phyloP scores from a whole-genome alignment of 2,797 vertebrate species.

The Chlorospingus semifuscus region DNA sequence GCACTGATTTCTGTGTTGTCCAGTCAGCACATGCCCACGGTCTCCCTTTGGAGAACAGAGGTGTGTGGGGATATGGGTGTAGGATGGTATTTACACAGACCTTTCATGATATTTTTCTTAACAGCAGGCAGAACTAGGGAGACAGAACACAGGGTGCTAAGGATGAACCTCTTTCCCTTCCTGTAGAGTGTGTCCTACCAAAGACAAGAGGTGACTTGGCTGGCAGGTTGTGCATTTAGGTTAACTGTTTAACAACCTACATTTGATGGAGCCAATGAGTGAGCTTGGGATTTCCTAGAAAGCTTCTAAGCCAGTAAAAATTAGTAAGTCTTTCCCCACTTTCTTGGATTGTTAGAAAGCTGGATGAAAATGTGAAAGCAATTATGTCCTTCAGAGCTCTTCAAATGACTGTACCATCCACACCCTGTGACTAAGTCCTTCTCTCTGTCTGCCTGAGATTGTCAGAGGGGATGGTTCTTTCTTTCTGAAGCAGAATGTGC shows the following conservation, averaged over 20 bases:
- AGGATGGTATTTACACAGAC: not conserved
- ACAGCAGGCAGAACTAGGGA: not conserved
- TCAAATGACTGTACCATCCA: not conserved
- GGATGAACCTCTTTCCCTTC: not conserved
- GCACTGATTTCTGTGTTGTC: not conserved
- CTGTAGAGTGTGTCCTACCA: not conserved
- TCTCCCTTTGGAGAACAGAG: not conserved
- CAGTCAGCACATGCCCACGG: not conserved
- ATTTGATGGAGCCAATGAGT: not conserved
- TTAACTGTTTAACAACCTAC: not conserved
- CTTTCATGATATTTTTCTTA: not conserved
- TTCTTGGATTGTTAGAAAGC: not conserved
- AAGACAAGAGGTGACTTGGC: not conserved
- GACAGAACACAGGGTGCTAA: not conserved
- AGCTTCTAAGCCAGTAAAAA: not conserved
- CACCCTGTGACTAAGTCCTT: not conserved
- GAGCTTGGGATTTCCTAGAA: not conserved
- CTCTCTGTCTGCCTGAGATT: not conserved
- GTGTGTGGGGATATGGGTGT: rapidly evolving
- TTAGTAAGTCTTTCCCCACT: not conserved
- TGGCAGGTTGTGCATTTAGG: not conserved
- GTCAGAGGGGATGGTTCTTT: not conserved
- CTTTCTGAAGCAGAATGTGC: not conserved
- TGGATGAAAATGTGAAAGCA: not conserved
- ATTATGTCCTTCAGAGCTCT: not conserved